These are phyloP conservation scores for Apocrypta bakeri DNA, from an alignment of 1,140 invertebrate genomes.

Conservation along the genomic window DNA sequence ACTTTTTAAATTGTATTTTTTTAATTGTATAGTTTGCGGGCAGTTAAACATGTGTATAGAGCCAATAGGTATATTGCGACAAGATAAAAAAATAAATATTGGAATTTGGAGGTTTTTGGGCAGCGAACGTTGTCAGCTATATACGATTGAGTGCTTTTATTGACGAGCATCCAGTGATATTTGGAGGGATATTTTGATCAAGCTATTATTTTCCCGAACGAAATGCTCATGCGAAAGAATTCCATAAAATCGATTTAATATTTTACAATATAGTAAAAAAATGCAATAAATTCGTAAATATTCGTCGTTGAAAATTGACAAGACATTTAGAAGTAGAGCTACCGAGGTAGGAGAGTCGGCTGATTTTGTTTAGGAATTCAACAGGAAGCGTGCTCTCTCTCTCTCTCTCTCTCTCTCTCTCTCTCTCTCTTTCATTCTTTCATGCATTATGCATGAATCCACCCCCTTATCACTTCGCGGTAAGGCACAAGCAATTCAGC, in stretches of 20 bases:
- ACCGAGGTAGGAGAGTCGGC: too few species aligned
- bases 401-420: not conserved
- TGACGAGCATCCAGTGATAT: not conserved
- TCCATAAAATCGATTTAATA: too few species aligned
- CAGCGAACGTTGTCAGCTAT: not conserved
- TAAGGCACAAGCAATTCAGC: not conserved
- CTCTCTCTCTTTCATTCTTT: too few species aligned
- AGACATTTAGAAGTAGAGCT: not conserved
- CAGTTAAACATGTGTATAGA: not conserved
- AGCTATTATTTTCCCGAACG: not conserved
- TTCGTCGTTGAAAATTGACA: too few species aligned
- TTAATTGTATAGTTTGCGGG: too few species aligned
- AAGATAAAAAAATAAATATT: not conserved
- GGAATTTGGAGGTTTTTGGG: not conserved
- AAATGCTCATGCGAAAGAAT: not conserved
- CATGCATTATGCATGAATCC: slow-evolving; percentile 43
- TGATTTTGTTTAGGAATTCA: slow-evolving; percentile 37
- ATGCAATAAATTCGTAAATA: too few species aligned
- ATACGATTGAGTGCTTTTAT: not conserved
- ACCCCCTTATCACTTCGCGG: slow-evolving; percentile 28
- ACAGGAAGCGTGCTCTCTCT: not conserved
- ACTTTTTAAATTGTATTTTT: too few species aligned
- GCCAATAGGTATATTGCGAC: not conserved
- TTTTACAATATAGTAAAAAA: not conserved
- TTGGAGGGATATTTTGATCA: not conserved